Evolutionary conservation across 1,140 invertebrate genomes (phyloP), one percentile per base, ranked within the genome.

Genomic region (Euwallacea fornicatus): DNA sequence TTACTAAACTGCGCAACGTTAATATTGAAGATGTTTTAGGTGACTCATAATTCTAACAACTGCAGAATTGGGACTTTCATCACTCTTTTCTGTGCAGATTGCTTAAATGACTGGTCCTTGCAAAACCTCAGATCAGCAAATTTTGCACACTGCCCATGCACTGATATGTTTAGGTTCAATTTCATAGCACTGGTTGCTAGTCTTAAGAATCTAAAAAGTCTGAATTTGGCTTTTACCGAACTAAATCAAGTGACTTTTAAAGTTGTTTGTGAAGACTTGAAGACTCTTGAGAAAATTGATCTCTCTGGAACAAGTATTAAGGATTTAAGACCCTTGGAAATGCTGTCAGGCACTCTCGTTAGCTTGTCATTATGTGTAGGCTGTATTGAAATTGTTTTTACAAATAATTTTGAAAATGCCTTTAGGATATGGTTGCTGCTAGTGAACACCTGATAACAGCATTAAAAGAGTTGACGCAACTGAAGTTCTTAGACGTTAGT

Each of bases 211-310:
- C 80, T 93, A 46, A 86, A 87, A 61, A 85, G 83, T 55, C 81
- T 93, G n/a, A 90, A 92, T 82, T 86, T 92, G 0, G 88, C 89
- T 69, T 84, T 87, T 73, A 92, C 90, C 46, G 88, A 92, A 78
- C 88, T 93, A 73, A 90, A 90, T 79, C 85, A 85, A 69, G 86
- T 88, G 75, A 87, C 87, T 7, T 83, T 93, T 65, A 85, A 88
- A 75, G 88, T 91, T 71, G 84, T 92, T 66, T 87, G 88, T 66
- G 87, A 90, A 76, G 88, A 92, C 83, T 83, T 93, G 62, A 88
- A 86, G 21, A 80, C 84, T 67, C 81, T 93, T 58, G 88, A 91
- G 78, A 86, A 81, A 76, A 78, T 93, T 44, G 89, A 93, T 77
- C 90, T 93, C 73, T 92, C 91, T 43, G 84, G 85, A 66, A 92